These are phyloP conservation scores for Lepidochrysops patricia DNA, from an alignment of 2,888 invertebrate genomes.

Conservation along the genomic window DNA sequence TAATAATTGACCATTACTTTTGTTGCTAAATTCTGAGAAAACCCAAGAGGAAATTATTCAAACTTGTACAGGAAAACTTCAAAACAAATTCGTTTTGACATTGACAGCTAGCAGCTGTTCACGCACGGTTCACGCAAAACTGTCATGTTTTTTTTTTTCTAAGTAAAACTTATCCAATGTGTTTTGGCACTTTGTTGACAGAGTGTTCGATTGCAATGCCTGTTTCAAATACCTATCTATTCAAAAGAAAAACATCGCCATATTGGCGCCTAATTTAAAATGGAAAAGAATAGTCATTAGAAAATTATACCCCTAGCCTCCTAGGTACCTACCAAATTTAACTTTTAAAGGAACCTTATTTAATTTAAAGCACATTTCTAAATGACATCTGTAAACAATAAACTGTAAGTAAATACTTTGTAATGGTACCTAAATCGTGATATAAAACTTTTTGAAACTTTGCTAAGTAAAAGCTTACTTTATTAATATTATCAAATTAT, in stretches of 20 bases:
- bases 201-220: too few relatives aligned
- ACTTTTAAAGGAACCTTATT: too few relatives aligned
- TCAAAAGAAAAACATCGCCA: not conserved
- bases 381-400: not conserved
- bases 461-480: too few relatives aligned
- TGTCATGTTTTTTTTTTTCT: not conserved
- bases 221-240: too few relatives aligned
- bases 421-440: too few relatives aligned
- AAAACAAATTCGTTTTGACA: not conserved
- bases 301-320: too few relatives aligned
- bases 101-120: not conserved
- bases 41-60: not conserved
- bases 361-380: not conserved
- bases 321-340: too few relatives aligned
- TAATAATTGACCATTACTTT: not conserved
- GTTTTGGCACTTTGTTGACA: too few relatives aligned
- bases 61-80: slow-evolving; percentile 7
- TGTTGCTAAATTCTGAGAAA: not conserved
- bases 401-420: not conserved
- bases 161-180: too few relatives aligned
- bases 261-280: not conserved
- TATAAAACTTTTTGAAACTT: too few relatives aligned
- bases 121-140: not conserved
- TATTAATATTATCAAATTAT: not conserved
- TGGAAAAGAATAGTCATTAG: not conserved